These are phyloP conservation scores for Criorhina ranunculi DNA, from an alignment of 2,888 invertebrate genomes.

Conservation along the genomic window DNA sequence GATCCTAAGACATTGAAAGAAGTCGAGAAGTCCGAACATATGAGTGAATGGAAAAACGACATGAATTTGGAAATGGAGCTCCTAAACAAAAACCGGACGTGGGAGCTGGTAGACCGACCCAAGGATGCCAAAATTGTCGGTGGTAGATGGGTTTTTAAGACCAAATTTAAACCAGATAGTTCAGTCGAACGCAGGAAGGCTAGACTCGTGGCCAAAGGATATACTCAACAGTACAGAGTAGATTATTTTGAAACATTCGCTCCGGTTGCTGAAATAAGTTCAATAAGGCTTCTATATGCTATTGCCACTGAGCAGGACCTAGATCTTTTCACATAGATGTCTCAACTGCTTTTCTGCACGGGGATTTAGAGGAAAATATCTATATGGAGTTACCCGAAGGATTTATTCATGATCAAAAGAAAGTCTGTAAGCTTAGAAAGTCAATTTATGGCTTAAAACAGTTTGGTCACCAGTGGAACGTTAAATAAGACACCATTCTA, in stretches of 20 bases:
- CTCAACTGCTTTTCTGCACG: conserved; percentile 63
- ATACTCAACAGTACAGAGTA: too few relatives aligned
- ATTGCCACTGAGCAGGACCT: conserved; percentile 41
- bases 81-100: conserved; percentile 24
- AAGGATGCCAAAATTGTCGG: conserved; percentile 25
- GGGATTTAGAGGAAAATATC: conserved; percentile 18
- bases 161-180: too few relatives aligned
- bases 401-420: conserved; percentile 1
- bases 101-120: conserved; percentile 33
- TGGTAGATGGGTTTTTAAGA: too few relatives aligned
- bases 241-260: too few relatives aligned
- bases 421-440: conserved; percentile 3
- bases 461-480: conserved; percentile 20
- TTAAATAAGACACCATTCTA: background rate
- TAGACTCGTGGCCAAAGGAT: too few relatives aligned
- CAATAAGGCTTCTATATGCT: conserved; percentile 5
- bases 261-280: too few relatives aligned
- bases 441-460: too few relatives aligned
- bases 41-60: conserved; percentile 14
- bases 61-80: conserved; percentile 30
- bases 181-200: too few relatives aligned
- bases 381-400: conserved; percentile 22
- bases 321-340: conserved; percentile 47
- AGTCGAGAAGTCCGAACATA: background rate
- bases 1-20: background rate